These are phyloP conservation scores for Labia minor DNA, from an alignment of 2,888 invertebrate genomes.

Conservation along the genomic window DNA sequence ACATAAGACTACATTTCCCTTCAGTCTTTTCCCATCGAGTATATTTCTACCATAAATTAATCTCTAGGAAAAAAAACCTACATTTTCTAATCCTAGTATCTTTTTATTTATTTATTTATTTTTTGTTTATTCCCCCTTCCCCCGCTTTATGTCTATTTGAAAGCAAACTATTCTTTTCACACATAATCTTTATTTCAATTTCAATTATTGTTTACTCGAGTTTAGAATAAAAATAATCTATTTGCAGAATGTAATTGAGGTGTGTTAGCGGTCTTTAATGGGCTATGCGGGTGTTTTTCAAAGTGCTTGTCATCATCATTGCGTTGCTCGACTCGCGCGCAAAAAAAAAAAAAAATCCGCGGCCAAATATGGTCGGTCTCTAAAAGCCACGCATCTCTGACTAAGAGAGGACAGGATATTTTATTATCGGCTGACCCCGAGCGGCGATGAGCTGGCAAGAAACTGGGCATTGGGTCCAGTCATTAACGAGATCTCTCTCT, in stretches of 20 bases:
- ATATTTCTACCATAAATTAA: too few relatives aligned
- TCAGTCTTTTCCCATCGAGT: too few relatives aligned
- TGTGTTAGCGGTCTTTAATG: neutral
- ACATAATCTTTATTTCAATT: neutral
- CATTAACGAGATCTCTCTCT: too few relatives aligned
- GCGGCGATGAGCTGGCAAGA: neutral
- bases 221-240: neutral
- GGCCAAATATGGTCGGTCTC: constrained; percentile 3
- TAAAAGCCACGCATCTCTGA: neutral
- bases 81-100: too few relatives aligned
- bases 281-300: neutral
- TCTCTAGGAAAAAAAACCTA: too few relatives aligned
- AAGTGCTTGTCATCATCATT: neutral
- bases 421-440: neutral
- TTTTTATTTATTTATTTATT: neutral
- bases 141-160: neutral
- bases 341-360: neutral
- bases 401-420: constrained; percentile 13
- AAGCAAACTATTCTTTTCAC: neutral
- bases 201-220: too few relatives aligned
- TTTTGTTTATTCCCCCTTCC: neutral
- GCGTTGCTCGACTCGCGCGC: too few relatives aligned
- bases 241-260: constrained; percentile 13
- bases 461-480: neutral
- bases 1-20: too few relatives aligned